Conservation (phyloP, 2,113 vertebrate species). For the Phycodurus eques region DNA sequence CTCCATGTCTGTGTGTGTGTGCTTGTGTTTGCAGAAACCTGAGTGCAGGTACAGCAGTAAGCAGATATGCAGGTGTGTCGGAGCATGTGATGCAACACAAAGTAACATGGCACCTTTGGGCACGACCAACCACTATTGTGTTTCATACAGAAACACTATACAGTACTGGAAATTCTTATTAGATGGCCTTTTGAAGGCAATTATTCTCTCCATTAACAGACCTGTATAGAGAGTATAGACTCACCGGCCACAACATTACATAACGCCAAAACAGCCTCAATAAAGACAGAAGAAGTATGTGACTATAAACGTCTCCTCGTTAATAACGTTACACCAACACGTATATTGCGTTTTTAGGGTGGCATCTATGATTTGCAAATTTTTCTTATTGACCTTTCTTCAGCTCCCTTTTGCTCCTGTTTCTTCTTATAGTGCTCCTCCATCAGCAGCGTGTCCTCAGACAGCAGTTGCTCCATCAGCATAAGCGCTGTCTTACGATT, state of each 20-base stretch:
- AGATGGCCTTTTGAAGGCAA: background rate
- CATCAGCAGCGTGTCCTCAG: conserved; percentile 76
- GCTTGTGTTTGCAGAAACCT: conserved; percentile 38
- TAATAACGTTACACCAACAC: too few species aligned
- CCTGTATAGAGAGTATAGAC: background rate
- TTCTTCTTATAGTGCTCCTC: conserved; percentile 78
- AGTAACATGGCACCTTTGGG: conserved; percentile 23
- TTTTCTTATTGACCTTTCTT: conserved; percentile 50
- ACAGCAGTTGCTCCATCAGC: conserved; percentile 89
- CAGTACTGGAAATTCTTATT: background rate
- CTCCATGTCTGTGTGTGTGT: background rate
- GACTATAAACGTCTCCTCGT: background rate
- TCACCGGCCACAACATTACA: background rate
- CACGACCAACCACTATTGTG: conserved; percentile 16
- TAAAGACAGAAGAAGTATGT: background rate
- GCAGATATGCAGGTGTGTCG: conserved; percentile 42
- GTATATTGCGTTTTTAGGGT: too few species aligned
- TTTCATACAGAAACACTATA: conserved; percentile 29
- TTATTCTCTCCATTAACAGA: conserved; percentile 6
- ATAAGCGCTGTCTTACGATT: conserved; percentile 80
- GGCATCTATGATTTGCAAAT: background rate
- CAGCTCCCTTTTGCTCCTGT: conserved; percentile 52
- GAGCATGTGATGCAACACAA: conserved; percentile 30
- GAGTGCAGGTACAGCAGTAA: conserved; percentile 20
- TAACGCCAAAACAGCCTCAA: background rate